Evolutionary conservation across 2,797 vertebrate genomes (phyloP), one percentile per base, ranked within the genome.

Genomic region (Acrocephalus scirpaceus): DNA sequence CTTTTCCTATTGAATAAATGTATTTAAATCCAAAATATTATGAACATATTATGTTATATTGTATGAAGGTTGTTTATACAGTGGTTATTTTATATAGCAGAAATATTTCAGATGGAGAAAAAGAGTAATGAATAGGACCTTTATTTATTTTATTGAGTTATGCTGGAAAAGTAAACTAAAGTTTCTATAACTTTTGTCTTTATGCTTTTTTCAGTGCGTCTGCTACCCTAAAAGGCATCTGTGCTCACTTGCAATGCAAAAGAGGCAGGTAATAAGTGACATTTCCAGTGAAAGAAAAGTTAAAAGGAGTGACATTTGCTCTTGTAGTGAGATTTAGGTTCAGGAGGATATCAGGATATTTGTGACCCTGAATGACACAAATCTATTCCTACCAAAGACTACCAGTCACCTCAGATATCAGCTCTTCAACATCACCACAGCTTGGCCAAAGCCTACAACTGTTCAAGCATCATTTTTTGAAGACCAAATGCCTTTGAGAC

Each of bases 41-140:
- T 4, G 16, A 27, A 4, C 8, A 26, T 0, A 0, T 47, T 38
- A 7, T 16, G 11, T 42, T 76, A 30, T 34, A 74, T 47, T 61
- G 13, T 11, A 25, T 8, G 18, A 56, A 4, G 15, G 18, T 65
- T 81, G 26, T 51, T 89, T 64, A 32, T 14, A 21, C 6, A n/a
- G 45, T 36, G 8, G 8, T 21, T 65, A 5, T 42, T 71, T 75
- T 62, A 64, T 25, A 17, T 2, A n/a, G 15, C 8, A 17, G 18
- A 86, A 73, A 45, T 56, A 71, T 8, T 64, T 75, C 7, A 25
- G 60, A 61, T 60, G 3, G 61, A 51, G 20, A 53, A 16, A 69
- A 81, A 76, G 14, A 19, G 34, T 62, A 62, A 40, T 27, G 15
- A 54, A 25, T 32, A 83, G 7, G 11, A 58, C 9, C 11, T 73